Percentiles rank a stretch among this genome's conserved stretches.
These are phyloP conservation scores for Pelecanus crispus DNA, from an alignment of 2,113 vertebrate genomes.

Conservation along the genomic window DNA sequence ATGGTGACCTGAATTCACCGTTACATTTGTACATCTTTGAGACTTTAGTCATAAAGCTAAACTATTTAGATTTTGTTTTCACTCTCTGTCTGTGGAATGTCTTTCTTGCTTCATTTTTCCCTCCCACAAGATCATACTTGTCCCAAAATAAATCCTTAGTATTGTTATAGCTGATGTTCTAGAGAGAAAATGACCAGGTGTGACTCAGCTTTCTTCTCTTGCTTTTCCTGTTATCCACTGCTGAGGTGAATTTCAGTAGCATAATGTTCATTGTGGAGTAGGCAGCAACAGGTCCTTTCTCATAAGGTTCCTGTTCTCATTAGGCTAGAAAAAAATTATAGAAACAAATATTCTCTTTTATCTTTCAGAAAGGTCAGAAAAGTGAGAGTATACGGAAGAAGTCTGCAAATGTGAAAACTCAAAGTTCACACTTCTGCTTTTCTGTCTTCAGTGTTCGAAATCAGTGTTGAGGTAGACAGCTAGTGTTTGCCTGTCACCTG, in stretches of 20 bases:
- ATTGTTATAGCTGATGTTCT: not conserved
- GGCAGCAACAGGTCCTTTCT: not conserved
- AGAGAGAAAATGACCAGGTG: not conserved
- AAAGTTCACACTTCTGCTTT: slow-evolving; percentile 13
- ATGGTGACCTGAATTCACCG: slow-evolving; percentile 30
- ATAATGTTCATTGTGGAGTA: not conserved
- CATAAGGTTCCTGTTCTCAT: not conserved
- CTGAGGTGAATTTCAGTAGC: not conserved
- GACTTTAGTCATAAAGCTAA: slow-evolving; percentile 14
- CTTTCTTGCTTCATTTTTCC: slow-evolving; percentile 6
- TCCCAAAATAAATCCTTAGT: slow-evolving; percentile 33
- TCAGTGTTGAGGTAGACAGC: not conserved
- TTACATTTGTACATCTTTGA: not conserved
- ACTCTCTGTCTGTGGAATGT: not conserved
- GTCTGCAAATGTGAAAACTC: not conserved
- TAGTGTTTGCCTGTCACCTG: not conserved
- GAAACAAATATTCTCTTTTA: not conserved
- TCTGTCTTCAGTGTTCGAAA: not conserved
- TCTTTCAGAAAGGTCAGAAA: not conserved
- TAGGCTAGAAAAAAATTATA: not conserved
- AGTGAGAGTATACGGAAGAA: not conserved
- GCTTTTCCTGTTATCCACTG: not conserved
- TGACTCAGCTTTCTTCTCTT: slow-evolving; percentile 24
- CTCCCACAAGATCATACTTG: slow-evolving; percentile 25
- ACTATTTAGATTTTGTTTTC: slow-evolving; percentile 33